Evolutionary conservation across 2,797 vertebrate species (phyloP), one percentile per base, ranked within the genome.

Genomic region (Streptopelia turtur): DNA sequence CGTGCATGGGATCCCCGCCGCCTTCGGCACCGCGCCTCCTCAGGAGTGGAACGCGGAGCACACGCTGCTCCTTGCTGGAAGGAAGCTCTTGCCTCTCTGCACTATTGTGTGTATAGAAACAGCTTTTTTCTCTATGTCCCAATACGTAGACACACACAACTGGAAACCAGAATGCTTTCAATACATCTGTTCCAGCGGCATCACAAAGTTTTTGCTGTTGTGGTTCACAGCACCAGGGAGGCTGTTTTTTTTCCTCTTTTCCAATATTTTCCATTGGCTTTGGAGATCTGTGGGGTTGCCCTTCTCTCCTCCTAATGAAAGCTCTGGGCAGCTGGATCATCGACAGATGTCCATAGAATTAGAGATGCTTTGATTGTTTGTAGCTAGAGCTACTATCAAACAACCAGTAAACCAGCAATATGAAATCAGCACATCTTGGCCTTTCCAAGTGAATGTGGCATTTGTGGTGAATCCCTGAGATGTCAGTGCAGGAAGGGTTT

Each of bases 1-100:
- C 9, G 30, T 66, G 31, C 57, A 16, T 11, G 43, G 68, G n/a
- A 53, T 41, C 52, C 11, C 18, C 39, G 1, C 9, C 13, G 6
- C 30, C 24, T 35, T 89, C 43, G 53, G 13, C 49, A 45, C 43
- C 15, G 9, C 43, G 18, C 18, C 17, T 45, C 43, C 43, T 45
- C 43, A 45, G 43, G 43, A 45, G 5, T 43, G 5, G 43, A 45
- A 24, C 37, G 52, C 23, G 31, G 24, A 50, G 49, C 8, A 20
- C 6, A 9, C 2, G 1, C 3, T 37, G 2, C 61, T 43, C 75
- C 53, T 39, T 27, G 5, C n/a, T 17, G 3, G 8, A 70, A 70
- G 35, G 31, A 49, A 75, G 35, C 24, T 47, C 49, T 69, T 59
- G 41, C 43, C 25, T 63, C 37, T 31, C 11, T 45, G 15, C 33